Conservation (phyloP, 2,888 invertebrate species). For the Acanthoscelides obtectus region DNA sequence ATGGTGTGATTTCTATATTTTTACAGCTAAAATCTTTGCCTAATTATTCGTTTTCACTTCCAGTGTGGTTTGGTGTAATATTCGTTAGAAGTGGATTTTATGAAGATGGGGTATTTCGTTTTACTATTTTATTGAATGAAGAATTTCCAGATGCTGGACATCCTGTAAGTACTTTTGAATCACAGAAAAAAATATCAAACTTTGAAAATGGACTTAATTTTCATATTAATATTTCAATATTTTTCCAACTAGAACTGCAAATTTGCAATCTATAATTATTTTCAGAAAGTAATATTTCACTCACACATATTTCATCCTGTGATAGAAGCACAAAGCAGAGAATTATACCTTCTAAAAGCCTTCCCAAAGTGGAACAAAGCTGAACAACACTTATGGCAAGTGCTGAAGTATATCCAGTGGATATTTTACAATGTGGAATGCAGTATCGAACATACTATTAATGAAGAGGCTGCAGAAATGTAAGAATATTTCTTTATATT, state of each 20-base stretch:
- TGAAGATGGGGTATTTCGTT: slow-evolving; percentile 87
- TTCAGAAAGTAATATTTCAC: slow-evolving; percentile 78
- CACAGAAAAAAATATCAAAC: too few relatives aligned
- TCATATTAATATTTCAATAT: too few relatives aligned
- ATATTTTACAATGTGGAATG: slow-evolving; percentile 78
- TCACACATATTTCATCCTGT: slow-evolving; percentile 83
- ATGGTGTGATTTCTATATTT: too few relatives aligned
- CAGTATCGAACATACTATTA: slow-evolving; percentile 59
- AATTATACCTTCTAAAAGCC: slow-evolving; percentile 70
- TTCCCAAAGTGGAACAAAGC: slow-evolving; percentile 84
- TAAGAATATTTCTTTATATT: slow-evolving; percentile 45
- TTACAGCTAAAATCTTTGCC: too few relatives aligned
- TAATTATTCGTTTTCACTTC: slow-evolving; percentile 28
- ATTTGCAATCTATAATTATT: slow-evolving; percentile 6
- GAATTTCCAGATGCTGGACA: slow-evolving; percentile 79
- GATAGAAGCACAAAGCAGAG: slow-evolving; percentile 71
- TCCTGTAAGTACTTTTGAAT: slow-evolving; percentile 78
- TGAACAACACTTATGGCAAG: slow-evolving; percentile 83
- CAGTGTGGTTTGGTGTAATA: slow-evolving; percentile 88
- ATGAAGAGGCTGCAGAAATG: slow-evolving; percentile 67
- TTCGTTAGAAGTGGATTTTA: slow-evolving; percentile 87
- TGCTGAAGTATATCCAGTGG: slow-evolving; percentile 77
- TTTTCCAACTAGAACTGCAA: too few relatives aligned
- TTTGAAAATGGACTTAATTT: too few relatives aligned
- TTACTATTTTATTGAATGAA: slow-evolving; percentile 79